Evolutionary conservation across 2,113 vertebrate genomes (phyloP).

Genomic region (Cyphomyrus plagiostoma): DNA sequence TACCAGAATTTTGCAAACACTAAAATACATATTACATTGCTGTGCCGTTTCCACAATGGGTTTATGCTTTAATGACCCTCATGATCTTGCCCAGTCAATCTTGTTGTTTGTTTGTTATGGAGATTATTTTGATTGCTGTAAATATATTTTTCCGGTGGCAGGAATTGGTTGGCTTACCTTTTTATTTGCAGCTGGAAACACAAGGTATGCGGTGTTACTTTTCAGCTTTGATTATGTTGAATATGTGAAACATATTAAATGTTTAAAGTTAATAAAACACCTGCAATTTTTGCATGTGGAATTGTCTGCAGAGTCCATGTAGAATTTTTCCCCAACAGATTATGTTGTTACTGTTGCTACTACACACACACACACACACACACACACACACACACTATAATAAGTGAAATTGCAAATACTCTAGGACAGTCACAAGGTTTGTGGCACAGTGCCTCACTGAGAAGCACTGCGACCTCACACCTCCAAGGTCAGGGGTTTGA

Average conservation of each 20-base stretch:
- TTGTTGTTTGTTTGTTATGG: not conserved
- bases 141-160: not conserved
- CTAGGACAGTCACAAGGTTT: not conserved
- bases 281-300: not conserved
- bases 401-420: not conserved
- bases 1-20: not conserved
- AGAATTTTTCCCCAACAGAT: not conserved
- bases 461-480: not conserved
- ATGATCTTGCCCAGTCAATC: not conserved
- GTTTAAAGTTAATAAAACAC: not conserved
- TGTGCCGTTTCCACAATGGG: not conserved
- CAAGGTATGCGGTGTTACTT: not conserved
- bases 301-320: not conserved
- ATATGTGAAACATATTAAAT: not conserved
- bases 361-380: not conserved
- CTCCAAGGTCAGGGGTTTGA: not conserved
- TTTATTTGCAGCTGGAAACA: not conserved
- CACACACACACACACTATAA: no score
- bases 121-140: not conserved
- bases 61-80: not conserved
- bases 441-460: not conserved
- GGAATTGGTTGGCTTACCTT: not conserved
- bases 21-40: not conserved
- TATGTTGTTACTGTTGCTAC: not conserved
- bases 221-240: not conserved